Evolutionary conservation across 2,113 vertebrate species (phyloP), one percentile per base, ranked within the genome.

Genomic region (Saguinus midas): DNA sequence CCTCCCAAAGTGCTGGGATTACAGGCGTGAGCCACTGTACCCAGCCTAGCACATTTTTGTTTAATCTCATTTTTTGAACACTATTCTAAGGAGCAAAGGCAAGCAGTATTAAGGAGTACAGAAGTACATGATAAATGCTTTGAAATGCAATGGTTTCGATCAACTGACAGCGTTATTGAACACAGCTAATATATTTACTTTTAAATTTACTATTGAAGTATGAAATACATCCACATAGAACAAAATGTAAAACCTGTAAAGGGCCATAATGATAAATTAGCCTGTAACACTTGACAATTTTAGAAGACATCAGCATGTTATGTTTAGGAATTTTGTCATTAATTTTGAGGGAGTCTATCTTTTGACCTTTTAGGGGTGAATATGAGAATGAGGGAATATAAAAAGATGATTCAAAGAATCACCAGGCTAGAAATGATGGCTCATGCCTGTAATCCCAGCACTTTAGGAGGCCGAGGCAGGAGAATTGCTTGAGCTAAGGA

Each of bases 61-160:
- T 92, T 48, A 64, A 52, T 66, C 20, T 55, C 35, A 55, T 92
- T 90, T 90, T 50, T 92, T 87, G 72, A 97, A 80, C 27, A 79
- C 18, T n/a, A 35, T 13, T 86, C 43, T 57, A 76, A 58, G 75
- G 79, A 78, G n/a, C 43, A 90, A 90, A 96, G 75, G 18, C 58
- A 87, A 97, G 43, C n/a, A 70, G 11, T 75, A 73, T 81, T 94
- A 90, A 94, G 58, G 55, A 84, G 40, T 94, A 20, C 45, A 94
- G 68, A 93, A 84, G 10, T 73, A 83, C 86, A 85, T 66, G 55
- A 86, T 68, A 96, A 97, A 91, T 55, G 11, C 45, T 94, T 87
- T 91, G 64, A 94, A 92, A 80, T 25, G 64, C 45, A 78, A 55
- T 68, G 27, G 25, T 55, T 94, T 61, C 20, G 48, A 27, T 80